These are phyloP conservation scores for Stegana nigrithorax DNA, from an alignment of 2,888 invertebrate species.

Conservation along the genomic window DNA sequence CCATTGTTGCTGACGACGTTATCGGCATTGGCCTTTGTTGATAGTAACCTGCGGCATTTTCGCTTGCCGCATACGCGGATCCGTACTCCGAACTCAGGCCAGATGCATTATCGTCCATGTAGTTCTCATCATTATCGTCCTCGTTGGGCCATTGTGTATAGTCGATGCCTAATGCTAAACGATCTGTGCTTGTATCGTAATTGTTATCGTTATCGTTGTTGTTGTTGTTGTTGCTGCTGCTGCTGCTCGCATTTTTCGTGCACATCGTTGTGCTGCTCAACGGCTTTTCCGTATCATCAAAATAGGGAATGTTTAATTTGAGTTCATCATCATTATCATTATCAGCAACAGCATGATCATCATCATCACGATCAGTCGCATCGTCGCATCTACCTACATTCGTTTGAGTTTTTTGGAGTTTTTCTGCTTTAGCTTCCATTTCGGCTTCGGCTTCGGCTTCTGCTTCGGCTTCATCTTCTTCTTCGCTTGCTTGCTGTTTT, in stretches of 20 bases:
- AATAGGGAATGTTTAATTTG: constrained; percentile 57
- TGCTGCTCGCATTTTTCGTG: constrained; percentile 13
- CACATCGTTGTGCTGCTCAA: neutral
- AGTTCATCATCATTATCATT: constrained; percentile 38
- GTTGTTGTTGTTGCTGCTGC: constrained; percentile 19
- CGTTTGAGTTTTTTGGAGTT: no score
- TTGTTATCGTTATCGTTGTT: neutral
- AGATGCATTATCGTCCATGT: constrained; percentile 47
- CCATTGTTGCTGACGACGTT: constrained; percentile 32
- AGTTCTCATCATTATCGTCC: constrained; percentile 39
- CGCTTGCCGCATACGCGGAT: constrained; percentile 27
- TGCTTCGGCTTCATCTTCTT: no score
- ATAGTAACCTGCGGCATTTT: constrained; percentile 38
- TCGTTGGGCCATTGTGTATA: no score
- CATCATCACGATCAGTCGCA: no score
- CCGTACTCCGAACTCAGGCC: constrained; percentile 44
- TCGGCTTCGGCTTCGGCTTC: no score
- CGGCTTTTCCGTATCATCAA: constrained; percentile 34
- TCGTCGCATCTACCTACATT: no score
- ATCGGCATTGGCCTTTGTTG: no score
- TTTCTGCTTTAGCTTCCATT: no score
- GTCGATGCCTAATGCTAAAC: no score
- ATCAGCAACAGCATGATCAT: no score
- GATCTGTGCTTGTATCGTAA: no score
- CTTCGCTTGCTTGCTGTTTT: no score